Conservation (phyloP, 2,797 vertebrate genomes). For the Crocidura indochinensis region DNA sequence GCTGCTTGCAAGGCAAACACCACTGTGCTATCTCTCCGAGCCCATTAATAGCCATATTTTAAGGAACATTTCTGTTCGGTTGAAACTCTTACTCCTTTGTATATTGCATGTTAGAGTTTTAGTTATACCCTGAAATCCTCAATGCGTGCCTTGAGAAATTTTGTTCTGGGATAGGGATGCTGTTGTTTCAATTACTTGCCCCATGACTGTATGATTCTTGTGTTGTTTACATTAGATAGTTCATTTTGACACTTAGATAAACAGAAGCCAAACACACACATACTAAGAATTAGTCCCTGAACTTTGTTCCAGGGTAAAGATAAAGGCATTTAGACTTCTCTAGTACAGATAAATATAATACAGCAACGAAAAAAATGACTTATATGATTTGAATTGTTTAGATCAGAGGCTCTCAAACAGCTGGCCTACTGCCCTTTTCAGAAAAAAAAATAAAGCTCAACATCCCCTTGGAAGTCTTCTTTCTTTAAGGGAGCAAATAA, state of each 20-base stretch:
- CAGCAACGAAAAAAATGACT: constrained; percentile 84
- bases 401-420: neutral
- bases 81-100: constrained; percentile 30
- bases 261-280: constrained; percentile 87
- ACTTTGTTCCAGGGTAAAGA: constrained; percentile 89
- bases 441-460: no score
- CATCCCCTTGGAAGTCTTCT: no score
- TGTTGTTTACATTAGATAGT: constrained; percentile 88
- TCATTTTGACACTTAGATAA: constrained; percentile 90
- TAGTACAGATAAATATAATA: constrained; percentile 84
- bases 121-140: constrained; percentile 74
- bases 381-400: constrained; percentile 78
- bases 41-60: constrained; percentile 19
- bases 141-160: constrained; percentile 72
- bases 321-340: constrained; percentile 86
- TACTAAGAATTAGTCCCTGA: constrained; percentile 88
- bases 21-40: no score
- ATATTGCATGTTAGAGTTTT: constrained; percentile 28
- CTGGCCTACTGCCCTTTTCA: no score
- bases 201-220: constrained; percentile 87
- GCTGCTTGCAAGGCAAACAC: no score
- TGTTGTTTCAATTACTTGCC: constrained; percentile 81
- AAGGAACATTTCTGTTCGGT: constrained; percentile 48
- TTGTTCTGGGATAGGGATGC: constrained; percentile 79
- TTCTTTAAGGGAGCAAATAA: no score